Conservation (phyloP, 2,888 invertebrate genomes). For the Gortyna flavago region DNA sequence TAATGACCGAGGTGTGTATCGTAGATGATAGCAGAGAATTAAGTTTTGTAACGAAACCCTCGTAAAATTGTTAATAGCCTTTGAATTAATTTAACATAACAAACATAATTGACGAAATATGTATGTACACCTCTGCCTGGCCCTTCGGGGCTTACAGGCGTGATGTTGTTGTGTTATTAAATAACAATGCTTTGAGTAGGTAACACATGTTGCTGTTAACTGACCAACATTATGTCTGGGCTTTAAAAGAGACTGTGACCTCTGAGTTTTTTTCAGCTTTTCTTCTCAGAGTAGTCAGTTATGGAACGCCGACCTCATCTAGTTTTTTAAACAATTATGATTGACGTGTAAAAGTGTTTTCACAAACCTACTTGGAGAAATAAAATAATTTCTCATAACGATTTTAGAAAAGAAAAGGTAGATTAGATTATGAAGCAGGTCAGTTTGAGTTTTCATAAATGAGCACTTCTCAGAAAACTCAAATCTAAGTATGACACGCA, state of each 20-base stretch:
- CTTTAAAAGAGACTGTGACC: neutral
- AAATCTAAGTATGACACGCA: too few species aligned
- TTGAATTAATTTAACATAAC: conserved; percentile 7
- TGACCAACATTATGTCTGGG: neutral
- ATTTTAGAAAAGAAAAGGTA: neutral
- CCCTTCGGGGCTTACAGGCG: too few species aligned
- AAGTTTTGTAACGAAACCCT: conserved; percentile 6
- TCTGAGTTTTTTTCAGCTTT: neutral
- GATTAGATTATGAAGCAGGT: neutral
- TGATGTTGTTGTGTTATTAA: neutral
- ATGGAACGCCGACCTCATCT: neutral
- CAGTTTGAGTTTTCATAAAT: neutral
- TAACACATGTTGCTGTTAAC: too few species aligned
- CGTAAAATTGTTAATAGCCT: conserved; percentile 14
- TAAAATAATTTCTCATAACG: neutral
- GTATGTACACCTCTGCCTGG: too few species aligned
- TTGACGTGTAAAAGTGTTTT: neutral
- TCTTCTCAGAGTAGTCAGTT: neutral
- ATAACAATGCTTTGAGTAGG: neutral
- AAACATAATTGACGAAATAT: neutral
- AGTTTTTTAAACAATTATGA: neutral
- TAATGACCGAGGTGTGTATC: conserved; percentile 9
- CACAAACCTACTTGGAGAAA: neutral
- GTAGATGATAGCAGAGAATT: conserved; percentile 5
- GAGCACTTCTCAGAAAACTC: too few species aligned